These are phyloP conservation scores for Ciona savignyi DNA, from an alignment of 23 tunicate genomes.

Conservation along the genomic window DNA sequence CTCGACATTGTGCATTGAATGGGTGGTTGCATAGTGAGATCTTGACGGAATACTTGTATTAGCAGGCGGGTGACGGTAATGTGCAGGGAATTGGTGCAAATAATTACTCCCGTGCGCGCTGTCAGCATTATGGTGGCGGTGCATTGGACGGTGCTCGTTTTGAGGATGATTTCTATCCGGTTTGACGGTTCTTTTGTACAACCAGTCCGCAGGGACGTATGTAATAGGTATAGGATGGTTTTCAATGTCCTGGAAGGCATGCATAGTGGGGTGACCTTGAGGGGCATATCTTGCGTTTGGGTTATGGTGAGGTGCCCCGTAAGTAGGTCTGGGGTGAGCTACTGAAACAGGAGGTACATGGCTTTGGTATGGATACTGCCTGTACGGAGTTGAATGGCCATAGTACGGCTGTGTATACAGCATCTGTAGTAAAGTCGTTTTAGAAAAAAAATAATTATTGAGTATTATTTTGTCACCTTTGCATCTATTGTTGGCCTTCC, in stretches of 20 bases:
- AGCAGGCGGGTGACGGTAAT: not conserved
- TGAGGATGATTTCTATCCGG: not conserved
- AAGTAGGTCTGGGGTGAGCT: conserved; percentile 27
- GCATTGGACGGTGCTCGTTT: not conserved
- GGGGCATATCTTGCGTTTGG: not conserved
- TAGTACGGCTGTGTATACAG: not conserved
- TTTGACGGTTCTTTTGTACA: not conserved
- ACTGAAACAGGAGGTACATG: not conserved
- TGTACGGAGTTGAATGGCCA: not conserved
- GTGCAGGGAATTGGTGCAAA: not conserved
- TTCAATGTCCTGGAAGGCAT: conserved; percentile 5
- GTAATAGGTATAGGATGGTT: not conserved
- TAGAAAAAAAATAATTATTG: no score
- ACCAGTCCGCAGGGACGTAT: conserved; percentile 1
- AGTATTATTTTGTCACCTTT: not conserved
- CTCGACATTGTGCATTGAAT: no score
- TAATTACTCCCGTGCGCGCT: not conserved
- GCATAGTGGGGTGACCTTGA: conserved; percentile 16
- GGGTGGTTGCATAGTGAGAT: no score
- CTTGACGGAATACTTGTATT: no score
- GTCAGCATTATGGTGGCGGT: not conserved
- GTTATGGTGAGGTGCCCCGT: conserved; percentile 1
- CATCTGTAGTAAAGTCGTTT: not conserved
- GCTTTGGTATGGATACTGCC: not conserved
- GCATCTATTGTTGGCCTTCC: not conserved